Percentiles rank a stretch among this genome's conserved stretches.
Conservation (phyloP, 2,888 invertebrate genomes). For the Drosophila koepferae region DNA sequence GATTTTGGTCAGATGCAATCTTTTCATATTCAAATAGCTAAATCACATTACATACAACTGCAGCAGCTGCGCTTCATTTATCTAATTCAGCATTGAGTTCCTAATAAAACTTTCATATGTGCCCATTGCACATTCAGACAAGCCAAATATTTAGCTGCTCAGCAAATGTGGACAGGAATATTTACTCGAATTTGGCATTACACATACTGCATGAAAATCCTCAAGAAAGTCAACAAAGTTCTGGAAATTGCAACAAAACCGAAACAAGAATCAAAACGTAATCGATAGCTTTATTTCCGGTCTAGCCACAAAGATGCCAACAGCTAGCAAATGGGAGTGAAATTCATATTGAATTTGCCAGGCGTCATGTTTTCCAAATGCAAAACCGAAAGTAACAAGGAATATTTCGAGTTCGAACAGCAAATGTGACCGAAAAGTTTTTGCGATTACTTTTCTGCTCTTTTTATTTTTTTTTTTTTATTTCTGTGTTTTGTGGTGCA, state of each 20-base stretch:
- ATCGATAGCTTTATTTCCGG: slow-evolving; percentile 44
- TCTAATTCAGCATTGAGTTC: no score
- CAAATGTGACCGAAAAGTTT: slow-evolving; percentile 40
- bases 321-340: slow-evolving; percentile 32
- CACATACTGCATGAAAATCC: slow-evolving; percentile 32
- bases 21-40: neutral
- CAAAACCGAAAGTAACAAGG: slow-evolving; percentile 39
- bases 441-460: slow-evolving; percentile 2
- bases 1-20: neutral
- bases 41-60: slow-evolving; percentile 27
- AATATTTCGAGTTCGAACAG: slow-evolving; percentile 9
- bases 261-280: slow-evolving; percentile 25
- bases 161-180: neutral
- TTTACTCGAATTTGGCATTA: slow-evolving; percentile 1
- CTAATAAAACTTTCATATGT: neutral
- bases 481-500: slow-evolving; percentile 16
- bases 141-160: neutral
- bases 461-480: no score
- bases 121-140: neutral
- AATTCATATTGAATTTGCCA: slow-evolving; percentile 57
- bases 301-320: slow-evolving; percentile 54
- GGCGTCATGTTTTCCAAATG: slow-evolving; percentile 36
- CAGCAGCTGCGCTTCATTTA: slow-evolving; percentile 7
- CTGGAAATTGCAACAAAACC: neutral
- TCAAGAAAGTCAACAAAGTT: slow-evolving; percentile 17